phyloP scores from a whole-genome alignment of 2,797 vertebrate genomes.

The Ambastaia sidthimunki region DNA sequence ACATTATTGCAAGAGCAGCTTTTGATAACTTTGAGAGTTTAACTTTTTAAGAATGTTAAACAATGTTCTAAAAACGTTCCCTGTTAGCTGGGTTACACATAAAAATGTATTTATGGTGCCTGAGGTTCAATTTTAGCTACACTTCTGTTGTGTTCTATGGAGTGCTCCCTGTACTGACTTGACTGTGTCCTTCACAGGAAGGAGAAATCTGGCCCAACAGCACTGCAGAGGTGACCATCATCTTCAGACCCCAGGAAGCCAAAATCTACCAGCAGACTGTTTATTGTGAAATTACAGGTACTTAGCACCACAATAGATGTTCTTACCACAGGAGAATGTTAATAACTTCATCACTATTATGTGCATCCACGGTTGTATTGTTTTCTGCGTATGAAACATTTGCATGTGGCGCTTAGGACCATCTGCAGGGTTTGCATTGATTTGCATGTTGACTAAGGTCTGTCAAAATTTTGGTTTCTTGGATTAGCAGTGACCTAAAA shows the following conservation, averaged over 20 bases:
- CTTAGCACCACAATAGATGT: background rate
- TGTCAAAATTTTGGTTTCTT: slow-evolving; percentile 48
- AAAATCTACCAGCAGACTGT: slow-evolving; percentile 78
- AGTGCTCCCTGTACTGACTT: background rate
- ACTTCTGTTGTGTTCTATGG: background rate
- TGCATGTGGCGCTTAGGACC: slow-evolving; percentile 66
- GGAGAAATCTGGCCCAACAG: slow-evolving; percentile 86
- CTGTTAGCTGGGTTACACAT: too few relatives aligned
- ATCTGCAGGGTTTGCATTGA: slow-evolving; percentile 73
- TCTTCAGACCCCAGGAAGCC: slow-evolving; percentile 83
- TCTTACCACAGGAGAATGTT: background rate
- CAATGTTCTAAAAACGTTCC: too few relatives aligned
- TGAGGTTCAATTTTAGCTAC: background rate
- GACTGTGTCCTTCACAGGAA: slow-evolving; percentile 72
- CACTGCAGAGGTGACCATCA: slow-evolving; percentile 76
- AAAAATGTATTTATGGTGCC: too few relatives aligned
- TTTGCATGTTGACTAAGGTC: slow-evolving; percentile 67
- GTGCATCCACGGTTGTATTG: slow-evolving; percentile 8
- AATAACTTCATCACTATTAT: background rate
- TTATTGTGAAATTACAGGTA: slow-evolving; percentile 88
- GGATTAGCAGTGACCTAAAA: slow-evolving; percentile 57
- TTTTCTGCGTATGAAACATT: slow-evolving; percentile 60
- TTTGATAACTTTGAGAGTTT: too few relatives aligned
- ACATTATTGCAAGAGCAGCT: too few relatives aligned
- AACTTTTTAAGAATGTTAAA: too few relatives aligned